Percentiles rank a stretch among this genome's conserved stretches.
phyloP scores from a whole-genome alignment of 2,797 vertebrate species.

The Loriculus beryllinus region DNA sequence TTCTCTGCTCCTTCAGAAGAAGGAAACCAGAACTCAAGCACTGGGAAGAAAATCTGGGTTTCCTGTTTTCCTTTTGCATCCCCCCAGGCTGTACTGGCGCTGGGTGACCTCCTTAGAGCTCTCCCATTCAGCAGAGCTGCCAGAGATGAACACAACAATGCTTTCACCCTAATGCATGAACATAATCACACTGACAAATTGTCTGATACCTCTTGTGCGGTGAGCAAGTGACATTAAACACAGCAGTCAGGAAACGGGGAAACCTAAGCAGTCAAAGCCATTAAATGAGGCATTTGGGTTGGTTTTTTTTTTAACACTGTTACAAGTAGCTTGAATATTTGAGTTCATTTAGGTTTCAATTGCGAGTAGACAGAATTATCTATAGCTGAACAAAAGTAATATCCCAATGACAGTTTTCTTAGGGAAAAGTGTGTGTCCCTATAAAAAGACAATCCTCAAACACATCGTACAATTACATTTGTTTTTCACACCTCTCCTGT shows the following conservation, averaged over 20 bases:
- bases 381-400: neutral
- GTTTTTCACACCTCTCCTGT: neutral
- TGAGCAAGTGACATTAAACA: neutral
- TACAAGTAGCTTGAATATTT: neutral
- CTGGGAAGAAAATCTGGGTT: neutral
- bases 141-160: accelerated
- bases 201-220: neutral
- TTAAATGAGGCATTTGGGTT: neutral
- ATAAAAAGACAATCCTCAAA: neutral
- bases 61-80: neutral
- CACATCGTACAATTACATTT: neutral
- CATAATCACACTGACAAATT: too few relatives aligned
- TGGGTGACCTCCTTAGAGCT: neutral
- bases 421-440: neutral
- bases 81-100: neutral
- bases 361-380: neutral
- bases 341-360: neutral
- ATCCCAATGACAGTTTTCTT: neutral
- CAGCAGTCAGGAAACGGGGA: neutral
- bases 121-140: neutral
- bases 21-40: neutral
- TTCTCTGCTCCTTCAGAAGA: neutral
- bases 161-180: accelerated
- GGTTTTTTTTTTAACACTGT: neutral
- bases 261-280: neutral